A percentile compares a stretch with the other conserved stretches of the same genome.
phyloP scores from a whole-genome alignment of 2,797 vertebrate genomes.

The Falco novaeseelandiae region DNA sequence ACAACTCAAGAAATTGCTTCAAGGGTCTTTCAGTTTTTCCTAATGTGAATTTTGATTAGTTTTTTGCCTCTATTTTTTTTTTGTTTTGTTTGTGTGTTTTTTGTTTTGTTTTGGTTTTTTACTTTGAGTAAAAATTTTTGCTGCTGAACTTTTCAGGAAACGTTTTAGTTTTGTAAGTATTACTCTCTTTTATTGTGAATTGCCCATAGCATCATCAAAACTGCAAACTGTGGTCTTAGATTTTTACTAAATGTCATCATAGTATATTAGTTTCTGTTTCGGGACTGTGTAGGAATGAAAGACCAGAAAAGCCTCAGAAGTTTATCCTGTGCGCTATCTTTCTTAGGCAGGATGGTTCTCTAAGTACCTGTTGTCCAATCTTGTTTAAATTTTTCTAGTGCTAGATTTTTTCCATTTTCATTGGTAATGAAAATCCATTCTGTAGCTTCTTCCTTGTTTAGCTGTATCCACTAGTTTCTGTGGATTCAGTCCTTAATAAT shows the following conservation, averaged over 20 bases:
- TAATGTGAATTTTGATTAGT: neutral
- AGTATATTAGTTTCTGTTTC: neutral
- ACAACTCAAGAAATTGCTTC: neutral
- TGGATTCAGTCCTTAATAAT: neutral
- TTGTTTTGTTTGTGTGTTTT: neutral
- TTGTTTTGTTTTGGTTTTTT: neutral
- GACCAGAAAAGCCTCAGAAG: neutral
- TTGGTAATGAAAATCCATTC: neutral
- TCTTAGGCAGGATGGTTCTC: neutral
- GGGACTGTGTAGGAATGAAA: neutral
- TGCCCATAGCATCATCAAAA: neutral
- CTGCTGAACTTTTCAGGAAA: neutral
- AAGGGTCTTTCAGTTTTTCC: neutral
- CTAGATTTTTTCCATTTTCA: neutral
- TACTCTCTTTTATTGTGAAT: neutral
- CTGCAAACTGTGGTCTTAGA: neutral
- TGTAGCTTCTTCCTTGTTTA: neutral
- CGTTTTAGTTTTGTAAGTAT: neutral
- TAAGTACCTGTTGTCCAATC: fast-evolving
- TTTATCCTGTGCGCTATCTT: neutral
- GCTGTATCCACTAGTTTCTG: neutral
- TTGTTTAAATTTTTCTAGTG: neutral
- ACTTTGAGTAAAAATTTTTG: neutral
- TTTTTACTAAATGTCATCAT: neutral
- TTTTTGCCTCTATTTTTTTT: neutral